Evolutionary conservation across 2,888 invertebrate genomes (phyloP).

Genomic region (Lepeophtheirus nordmannii): DNA sequence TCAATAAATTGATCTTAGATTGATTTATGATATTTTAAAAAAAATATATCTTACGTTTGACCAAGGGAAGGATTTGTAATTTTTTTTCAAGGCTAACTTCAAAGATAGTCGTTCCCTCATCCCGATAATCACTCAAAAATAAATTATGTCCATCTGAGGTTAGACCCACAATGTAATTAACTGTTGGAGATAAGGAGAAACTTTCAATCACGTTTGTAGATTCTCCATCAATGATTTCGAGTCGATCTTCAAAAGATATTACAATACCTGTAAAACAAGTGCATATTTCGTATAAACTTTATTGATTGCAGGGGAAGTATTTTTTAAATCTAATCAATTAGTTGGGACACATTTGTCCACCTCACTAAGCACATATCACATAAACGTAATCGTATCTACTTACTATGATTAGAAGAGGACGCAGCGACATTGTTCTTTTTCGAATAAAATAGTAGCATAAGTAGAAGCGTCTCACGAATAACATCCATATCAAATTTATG

Average conservation of each 20-base stretch:
- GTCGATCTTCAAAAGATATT: neutral
- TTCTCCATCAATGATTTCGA: constrained; percentile 2
- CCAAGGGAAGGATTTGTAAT: constrained; percentile 3
- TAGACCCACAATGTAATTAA: neutral
- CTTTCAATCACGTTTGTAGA: neutral
- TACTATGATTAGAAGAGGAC: too few relatives aligned
- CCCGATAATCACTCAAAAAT: neutral
- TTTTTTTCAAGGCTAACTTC: neutral
- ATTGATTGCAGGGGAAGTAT: neutral
- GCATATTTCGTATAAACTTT: neutral
- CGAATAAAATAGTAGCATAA: too few relatives aligned
- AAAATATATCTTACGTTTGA: neutral
- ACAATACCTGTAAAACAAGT: neutral
- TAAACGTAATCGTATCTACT: too few relatives aligned
- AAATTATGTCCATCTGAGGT: constrained; percentile 1
- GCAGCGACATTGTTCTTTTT: too few relatives aligned
- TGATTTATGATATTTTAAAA: neutral
- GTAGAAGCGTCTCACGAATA: neutral
- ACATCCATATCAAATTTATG: neutral
- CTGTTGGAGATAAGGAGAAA: neutral
- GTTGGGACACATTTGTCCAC: neutral
- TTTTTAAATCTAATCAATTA: neutral
- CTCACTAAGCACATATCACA: too few relatives aligned
- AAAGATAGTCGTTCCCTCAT: neutral
- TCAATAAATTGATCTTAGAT: too few relatives aligned